Conservation (phyloP, 2,113 vertebrate species). For the Garra rufa region DNA sequence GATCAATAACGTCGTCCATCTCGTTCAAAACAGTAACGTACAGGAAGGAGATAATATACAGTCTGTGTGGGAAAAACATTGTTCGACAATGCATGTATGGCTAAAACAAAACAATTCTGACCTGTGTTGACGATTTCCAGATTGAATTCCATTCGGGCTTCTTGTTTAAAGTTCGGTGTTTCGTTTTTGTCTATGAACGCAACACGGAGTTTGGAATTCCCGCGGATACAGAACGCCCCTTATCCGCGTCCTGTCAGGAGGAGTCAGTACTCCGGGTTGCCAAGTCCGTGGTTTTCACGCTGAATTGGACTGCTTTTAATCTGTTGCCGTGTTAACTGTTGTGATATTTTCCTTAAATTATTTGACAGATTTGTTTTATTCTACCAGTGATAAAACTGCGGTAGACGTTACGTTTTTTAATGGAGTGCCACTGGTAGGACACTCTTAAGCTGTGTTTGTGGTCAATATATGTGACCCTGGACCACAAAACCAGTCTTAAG, state of each 20-base stretch:
- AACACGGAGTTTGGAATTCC: neutral
- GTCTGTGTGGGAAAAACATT: neutral
- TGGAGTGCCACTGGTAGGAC: too few species aligned
- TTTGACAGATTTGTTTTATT: too few species aligned
- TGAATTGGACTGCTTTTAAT: too few species aligned
- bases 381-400: too few species aligned
- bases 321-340: too few species aligned
- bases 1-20: neutral
- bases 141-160: neutral
- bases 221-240: neutral
- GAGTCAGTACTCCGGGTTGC: too few species aligned
- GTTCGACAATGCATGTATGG: neutral
- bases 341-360: too few species aligned
- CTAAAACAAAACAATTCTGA: neutral
- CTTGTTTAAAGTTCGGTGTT: neutral
- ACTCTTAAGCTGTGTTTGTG: too few species aligned
- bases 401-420: too few species aligned
- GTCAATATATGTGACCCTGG: too few species aligned
- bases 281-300: too few species aligned
- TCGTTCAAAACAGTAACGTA: neutral
- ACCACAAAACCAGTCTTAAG: too few species aligned
- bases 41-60: neutral
- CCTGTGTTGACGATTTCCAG: neutral
- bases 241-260: neutral
- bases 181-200: fast-evolving